phyloP scores from a whole-genome alignment of 2,797 vertebrate species.

The Clamator glandarius region DNA sequence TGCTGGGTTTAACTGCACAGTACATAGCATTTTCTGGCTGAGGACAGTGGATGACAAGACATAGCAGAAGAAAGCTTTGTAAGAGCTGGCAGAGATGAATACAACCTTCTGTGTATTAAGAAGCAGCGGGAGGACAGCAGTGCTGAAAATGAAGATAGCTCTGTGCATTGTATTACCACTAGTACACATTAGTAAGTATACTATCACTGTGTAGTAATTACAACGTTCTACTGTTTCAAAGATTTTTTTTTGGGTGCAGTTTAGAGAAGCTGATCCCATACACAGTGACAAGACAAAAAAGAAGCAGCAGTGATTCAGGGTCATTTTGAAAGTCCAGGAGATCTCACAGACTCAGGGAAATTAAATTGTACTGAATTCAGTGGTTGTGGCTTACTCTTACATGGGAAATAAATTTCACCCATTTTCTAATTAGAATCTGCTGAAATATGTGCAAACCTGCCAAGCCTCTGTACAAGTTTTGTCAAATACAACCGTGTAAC shows the following conservation, averaged over 20 bases:
- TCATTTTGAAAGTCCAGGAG: neutral
- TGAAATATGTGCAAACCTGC: conserved; percentile 1
- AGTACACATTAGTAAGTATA: neutral
- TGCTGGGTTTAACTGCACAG: neutral
- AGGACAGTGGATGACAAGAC: neutral
- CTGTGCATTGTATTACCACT: neutral
- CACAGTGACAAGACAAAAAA: neutral
- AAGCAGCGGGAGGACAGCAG: neutral
- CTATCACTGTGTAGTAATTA: neutral
- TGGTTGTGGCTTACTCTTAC: neutral
- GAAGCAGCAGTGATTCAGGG: neutral
- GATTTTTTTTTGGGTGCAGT: neutral
- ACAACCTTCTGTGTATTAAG: neutral
- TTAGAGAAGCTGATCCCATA: neutral
- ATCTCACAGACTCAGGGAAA: neutral
- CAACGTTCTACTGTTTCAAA: neutral
- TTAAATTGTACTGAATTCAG: neutral
- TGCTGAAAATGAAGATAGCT: neutral
- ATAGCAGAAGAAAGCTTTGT: neutral
- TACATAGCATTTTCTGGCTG: neutral
- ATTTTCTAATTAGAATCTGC: conserved; percentile 28
- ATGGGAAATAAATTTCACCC: neutral
- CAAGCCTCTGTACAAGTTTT: neutral
- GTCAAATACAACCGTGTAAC: neutral
- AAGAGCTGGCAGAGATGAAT: neutral